A percentile compares a stretch with the other conserved stretches of the same genome.
Evolutionary conservation across 2,888 invertebrate species (phyloP).

Genomic region (Hydrotaea diabolus): DNA sequence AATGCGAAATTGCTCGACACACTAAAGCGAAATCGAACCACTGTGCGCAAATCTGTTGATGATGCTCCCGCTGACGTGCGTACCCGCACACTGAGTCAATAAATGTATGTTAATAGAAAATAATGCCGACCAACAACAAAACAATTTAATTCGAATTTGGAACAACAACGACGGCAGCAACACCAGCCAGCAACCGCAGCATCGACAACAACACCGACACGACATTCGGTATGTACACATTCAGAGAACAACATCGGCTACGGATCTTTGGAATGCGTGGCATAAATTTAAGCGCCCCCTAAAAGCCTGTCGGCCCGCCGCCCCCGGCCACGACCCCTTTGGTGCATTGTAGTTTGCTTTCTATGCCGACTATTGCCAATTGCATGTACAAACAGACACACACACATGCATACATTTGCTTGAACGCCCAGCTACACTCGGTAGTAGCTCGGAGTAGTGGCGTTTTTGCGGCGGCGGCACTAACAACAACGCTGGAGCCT

Average conservation of each 20-base stretch:
- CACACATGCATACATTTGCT: not conserved
- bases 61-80: not conserved
- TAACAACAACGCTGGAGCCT: constrained; percentile 39
- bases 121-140: constrained; percentile 38
- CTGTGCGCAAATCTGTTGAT: not conserved
- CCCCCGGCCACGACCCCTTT: not conserved
- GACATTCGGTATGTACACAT: constrained; percentile 35
- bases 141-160: constrained; percentile 18
- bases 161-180: not conserved
- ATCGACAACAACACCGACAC: constrained; percentile 44
- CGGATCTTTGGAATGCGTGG: not conserved
- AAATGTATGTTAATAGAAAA: constrained; percentile 58
- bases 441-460: not conserved
- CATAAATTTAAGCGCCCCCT: constrained; percentile 14
- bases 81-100: constrained; percentile 49
- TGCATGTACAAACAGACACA: constrained; percentile 18
- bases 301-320: no score
- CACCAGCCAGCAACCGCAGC: not conserved
- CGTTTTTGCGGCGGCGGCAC: not conserved
- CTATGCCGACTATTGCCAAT: not conserved
- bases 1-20: no score
- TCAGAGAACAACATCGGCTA: not conserved
- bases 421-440: no score
- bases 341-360: constrained; percentile 1
- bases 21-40: not conserved